Conservation (phyloP, 2,888 invertebrate genomes). For the Acanthoscelides obtectus region DNA sequence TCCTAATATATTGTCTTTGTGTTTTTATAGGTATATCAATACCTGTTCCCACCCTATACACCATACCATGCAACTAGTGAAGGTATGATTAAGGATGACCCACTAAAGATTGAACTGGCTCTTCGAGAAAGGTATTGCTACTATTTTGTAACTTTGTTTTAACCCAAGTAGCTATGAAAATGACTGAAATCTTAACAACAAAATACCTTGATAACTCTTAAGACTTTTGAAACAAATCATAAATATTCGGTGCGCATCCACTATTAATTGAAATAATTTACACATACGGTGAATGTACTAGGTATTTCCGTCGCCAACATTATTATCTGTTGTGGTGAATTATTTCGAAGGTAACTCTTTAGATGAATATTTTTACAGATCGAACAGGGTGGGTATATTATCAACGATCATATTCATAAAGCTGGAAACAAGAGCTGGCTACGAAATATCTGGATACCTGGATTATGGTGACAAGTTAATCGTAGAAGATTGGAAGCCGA, state of each 20-base stretch:
- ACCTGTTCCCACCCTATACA: slow-evolving; percentile 57
- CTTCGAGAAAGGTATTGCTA: slow-evolving; percentile 61
- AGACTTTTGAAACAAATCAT: too few relatives aligned
- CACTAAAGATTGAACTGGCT: slow-evolving; percentile 65
- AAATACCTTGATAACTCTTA: too few relatives aligned
- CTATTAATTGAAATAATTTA: too few relatives aligned
- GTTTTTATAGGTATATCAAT: slow-evolving; percentile 47
- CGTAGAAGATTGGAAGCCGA: slow-evolving; percentile 70
- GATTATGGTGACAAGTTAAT: slow-evolving; percentile 71
- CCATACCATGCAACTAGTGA: slow-evolving; percentile 60
- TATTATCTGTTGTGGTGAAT: too few relatives aligned
- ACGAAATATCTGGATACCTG: slow-evolving; percentile 81
- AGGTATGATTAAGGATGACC: slow-evolving; percentile 52
- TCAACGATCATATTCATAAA: slow-evolving; percentile 78
- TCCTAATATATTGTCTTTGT: too few relatives aligned
- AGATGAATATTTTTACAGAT: slow-evolving; percentile 25
- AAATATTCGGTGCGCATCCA: too few relatives aligned
- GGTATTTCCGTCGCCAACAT: too few relatives aligned
- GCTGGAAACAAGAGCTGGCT: slow-evolving; percentile 62
- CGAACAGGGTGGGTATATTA: slow-evolving; percentile 51
- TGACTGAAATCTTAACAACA: too few relatives aligned
- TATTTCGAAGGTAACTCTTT: too few relatives aligned
- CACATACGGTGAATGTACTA: too few relatives aligned
- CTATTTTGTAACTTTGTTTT: too few relatives aligned
- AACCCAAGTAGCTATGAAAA: too few relatives aligned